A percentile compares a stretch with the other conserved stretches of the same genome.
phyloP scores from a whole-genome alignment of 2,888 invertebrate genomes.

The Halocaridina rubra region DNA sequence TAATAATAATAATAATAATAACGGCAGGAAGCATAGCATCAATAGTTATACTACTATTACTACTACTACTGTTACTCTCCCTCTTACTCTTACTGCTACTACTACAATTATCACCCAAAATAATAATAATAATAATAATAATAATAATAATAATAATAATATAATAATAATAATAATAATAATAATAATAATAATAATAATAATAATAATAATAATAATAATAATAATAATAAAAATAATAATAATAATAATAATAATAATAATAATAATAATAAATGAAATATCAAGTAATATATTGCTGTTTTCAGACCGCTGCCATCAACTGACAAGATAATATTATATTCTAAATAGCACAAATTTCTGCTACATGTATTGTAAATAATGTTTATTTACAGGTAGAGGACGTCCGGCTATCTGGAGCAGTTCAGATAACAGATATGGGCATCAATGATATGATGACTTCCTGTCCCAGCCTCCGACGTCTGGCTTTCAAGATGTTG shows the following conservation, averaged over 20 bases:
- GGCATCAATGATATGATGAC: slow-evolving; percentile 17
- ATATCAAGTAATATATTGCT: too few relatives aligned
- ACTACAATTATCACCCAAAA: too few relatives aligned
- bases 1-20: background rate
- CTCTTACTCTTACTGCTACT: too few relatives aligned
- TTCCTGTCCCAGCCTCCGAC: slow-evolving; percentile 30
- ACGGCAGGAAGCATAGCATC: too few relatives aligned
- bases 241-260: background rate
- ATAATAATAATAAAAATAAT: background rate
- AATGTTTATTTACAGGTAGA: slow-evolving; percentile 7
- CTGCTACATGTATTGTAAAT: background rate
- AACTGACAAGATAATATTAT: background rate
- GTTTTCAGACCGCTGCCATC: background rate
- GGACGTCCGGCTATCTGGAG: slow-evolving; percentile 37
- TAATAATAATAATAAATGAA: too few relatives aligned
- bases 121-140: too few relatives aligned
- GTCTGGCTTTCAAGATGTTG: slow-evolving; percentile 50
- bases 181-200: too few relatives aligned
- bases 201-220: too few relatives aligned
- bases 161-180: too few relatives aligned
- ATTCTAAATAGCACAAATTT: background rate
- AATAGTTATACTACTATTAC: too few relatives aligned
- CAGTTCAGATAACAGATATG: slow-evolving; percentile 18
- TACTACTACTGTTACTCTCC: too few relatives aligned
- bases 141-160: too few relatives aligned